Evolutionary conservation across 2,113 vertebrate genomes (phyloP), one percentile per base, ranked within the genome.

Genomic region (Arothron firmamentum): DNA sequence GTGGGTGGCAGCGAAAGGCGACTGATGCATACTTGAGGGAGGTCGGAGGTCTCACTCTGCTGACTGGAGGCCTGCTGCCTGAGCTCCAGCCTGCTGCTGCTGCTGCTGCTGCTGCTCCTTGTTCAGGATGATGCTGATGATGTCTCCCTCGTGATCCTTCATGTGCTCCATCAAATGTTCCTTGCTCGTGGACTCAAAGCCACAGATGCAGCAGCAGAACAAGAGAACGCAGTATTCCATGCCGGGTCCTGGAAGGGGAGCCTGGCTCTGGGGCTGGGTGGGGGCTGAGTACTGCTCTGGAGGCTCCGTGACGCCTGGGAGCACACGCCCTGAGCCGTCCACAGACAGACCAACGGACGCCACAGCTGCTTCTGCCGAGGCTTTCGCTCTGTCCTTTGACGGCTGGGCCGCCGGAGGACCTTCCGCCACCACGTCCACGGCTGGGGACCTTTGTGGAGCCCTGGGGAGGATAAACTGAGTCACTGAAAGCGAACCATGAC

Each of bases 161-260:
- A 99, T 99, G 68, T 99, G 97, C 83, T 97, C 97, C 85, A 99
- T 91, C 69, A 99, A 92, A 17, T 92, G 92, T 76, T 99, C 96
- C 81, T 98, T 98, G 80, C 92, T 97, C 69, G 94, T 95, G 15
- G 96, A 98, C 77, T 99, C 97, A 21, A 98, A 97, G 45, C 96
- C 94, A 31, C 97, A 99, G 83, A 99, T 96, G 23, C 96, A 98
- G 87, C 96, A 98, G 85, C 97, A 99, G 90, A 99, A 99, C 60
- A 98, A 85, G 31, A 99, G 88, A 77, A 98, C 87, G 1, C 96
- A 99, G 66, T 94, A 95, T 73, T 98, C 97, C 81, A 93, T 90
- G 11, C 88, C 20, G 1, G 64, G 45, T 23, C 69, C 81, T 0
- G 69, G 53, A 19, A 9, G 3, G 0, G 56, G 48, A 19, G 62